phyloP scores from a whole-genome alignment of 2,797 vertebrate genomes.

The Podargus strigoides region DNA sequence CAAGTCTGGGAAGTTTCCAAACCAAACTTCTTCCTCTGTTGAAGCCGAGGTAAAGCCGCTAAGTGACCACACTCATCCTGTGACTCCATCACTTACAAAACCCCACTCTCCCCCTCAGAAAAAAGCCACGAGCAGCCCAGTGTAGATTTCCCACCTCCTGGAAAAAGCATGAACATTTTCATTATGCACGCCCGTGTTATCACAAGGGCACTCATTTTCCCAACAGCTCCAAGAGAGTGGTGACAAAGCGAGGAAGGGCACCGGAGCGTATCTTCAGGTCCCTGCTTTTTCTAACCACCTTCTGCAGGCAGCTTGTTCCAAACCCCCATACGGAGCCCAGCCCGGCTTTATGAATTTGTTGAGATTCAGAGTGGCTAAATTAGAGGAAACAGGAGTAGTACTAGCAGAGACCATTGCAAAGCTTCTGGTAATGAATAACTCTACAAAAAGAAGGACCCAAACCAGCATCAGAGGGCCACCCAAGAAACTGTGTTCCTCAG shows the following conservation, averaged over 20 bases:
- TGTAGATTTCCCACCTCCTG: not conserved
- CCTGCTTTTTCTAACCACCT: not conserved
- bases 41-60: not conserved
- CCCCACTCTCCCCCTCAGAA: not conserved
- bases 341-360: not conserved
- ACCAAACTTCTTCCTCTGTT: not conserved
- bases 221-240: not conserved
- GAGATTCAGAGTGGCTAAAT: not conserved
- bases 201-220: not conserved
- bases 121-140: not conserved
- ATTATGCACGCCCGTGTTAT: not conserved
- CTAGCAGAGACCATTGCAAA: not conserved
- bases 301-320: not conserved
- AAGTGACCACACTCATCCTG: not conserved
- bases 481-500: not conserved
- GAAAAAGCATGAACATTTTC: not conserved
- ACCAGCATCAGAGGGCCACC: not conserved
- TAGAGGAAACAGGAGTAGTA: not conserved
- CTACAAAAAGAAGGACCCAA: not conserved
- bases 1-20: not conserved
- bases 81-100: not conserved
- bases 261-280: fast-evolving
- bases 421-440: not conserved
- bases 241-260: not conserved
- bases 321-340: fast-evolving